Percentiles rank a stretch among this genome's conserved stretches.
Conservation (phyloP, 2,797 vertebrate species). For the Trachurus trachurus region DNA sequence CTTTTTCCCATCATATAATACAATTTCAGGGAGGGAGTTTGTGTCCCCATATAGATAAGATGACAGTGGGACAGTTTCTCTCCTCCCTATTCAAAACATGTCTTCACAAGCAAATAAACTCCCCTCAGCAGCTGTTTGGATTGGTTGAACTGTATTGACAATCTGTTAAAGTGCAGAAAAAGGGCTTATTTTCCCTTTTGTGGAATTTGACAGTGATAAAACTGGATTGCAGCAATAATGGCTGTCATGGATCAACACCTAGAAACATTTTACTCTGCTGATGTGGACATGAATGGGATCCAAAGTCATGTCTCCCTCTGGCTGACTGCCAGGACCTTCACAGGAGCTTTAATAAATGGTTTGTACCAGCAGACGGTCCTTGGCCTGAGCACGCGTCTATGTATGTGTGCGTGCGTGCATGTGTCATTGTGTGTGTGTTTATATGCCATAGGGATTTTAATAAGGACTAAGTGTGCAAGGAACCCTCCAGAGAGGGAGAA, state of each 20-base stretch:
- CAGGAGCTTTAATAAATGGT: slow-evolving; percentile 86
- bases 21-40: slow-evolving; percentile 20
- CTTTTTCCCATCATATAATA: slow-evolving; percentile 31
- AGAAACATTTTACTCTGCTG: slow-evolving; percentile 85
- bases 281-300: slow-evolving; percentile 85
- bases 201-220: slow-evolving; percentile 85
- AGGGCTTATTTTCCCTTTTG: slow-evolving; percentile 79
- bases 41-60: slow-evolving; percentile 47
- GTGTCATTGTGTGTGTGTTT: slow-evolving; percentile 72
- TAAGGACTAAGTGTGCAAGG: slow-evolving; percentile 81
- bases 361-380: slow-evolving; percentile 83
- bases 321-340: slow-evolving; percentile 86
- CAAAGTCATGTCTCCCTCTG: slow-evolving; percentile 84
- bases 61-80: slow-evolving; percentile 36
- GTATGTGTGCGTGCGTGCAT: slow-evolving; percentile 16
- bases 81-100: slow-evolving; percentile 67
- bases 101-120: slow-evolving; percentile 76
- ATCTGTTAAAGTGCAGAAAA: slow-evolving; percentile 76
- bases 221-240: slow-evolving; percentile 85
- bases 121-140: slow-evolving; percentile 69
- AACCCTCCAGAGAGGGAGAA: slow-evolving; percentile 76
- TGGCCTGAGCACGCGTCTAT: slow-evolving; percentile 62
- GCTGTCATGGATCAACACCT: slow-evolving; percentile 85
- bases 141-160: slow-evolving; percentile 78
- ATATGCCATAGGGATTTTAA: slow-evolving; percentile 83